Evolutionary conservation across 2,113 vertebrate genomes (phyloP).

Genomic region (Hippocampus guttulatus): DNA sequence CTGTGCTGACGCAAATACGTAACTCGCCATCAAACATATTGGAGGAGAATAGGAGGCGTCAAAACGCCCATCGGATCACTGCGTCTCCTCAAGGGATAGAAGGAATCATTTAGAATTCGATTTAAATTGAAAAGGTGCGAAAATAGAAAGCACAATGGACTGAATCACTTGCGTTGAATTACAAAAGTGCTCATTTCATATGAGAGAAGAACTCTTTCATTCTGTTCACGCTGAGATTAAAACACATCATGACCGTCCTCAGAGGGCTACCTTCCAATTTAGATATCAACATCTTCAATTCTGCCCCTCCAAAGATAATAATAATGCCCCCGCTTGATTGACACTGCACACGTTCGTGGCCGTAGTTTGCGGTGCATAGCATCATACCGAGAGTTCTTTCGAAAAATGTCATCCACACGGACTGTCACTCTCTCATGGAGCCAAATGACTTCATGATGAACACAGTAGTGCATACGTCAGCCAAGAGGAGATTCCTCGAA

Average conservation of each 20-base stretch:
- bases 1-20: constrained; percentile 17
- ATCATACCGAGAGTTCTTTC: background rate
- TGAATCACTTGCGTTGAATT: constrained; percentile 34
- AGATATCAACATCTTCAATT: background rate
- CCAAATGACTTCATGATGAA: too few species aligned
- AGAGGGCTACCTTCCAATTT: background rate
- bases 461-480: too few species aligned
- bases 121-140: background rate
- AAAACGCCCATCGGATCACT: constrained; percentile 39
- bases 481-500: too few species aligned
- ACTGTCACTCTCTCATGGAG: too few species aligned
- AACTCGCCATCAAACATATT: constrained; percentile 28
- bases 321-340: background rate
- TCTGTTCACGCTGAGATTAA: background rate
- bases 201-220: background rate
- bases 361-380: background rate
- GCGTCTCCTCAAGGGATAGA: constrained; percentile 2
- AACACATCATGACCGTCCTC: background rate
- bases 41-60: constrained; percentile 9
- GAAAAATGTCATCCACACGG: background rate
- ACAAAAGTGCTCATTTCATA: constrained; percentile 13
- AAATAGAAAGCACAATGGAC: constrained; percentile 16
- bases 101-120: background rate
- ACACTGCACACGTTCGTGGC: background rate
- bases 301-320: background rate